Evolutionary conservation across 2,797 vertebrate species (phyloP).

Genomic region (Hapalemur alaotrensis): DNA sequence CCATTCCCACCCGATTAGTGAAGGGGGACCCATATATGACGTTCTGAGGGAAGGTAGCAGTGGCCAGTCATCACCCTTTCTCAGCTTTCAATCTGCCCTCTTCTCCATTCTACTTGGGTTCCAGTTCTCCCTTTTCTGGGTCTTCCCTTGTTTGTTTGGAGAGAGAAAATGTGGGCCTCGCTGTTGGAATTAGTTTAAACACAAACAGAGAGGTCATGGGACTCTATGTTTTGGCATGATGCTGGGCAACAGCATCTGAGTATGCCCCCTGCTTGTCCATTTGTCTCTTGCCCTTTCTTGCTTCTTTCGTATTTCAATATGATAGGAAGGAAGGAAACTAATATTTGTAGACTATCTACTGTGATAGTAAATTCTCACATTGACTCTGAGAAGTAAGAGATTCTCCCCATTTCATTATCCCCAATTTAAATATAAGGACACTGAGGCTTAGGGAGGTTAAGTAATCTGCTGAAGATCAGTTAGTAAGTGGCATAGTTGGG

Average conservation of each 20-base stretch:
- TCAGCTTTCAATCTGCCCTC: neutral
- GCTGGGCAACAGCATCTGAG: neutral
- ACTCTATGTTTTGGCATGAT: neutral
- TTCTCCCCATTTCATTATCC: neutral
- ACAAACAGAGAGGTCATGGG: neutral
- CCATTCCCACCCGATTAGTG: neutral
- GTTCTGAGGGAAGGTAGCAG: neutral
- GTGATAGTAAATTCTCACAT: neutral
- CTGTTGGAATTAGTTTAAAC: neutral
- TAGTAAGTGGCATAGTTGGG: neutral
- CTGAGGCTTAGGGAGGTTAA: neutral
- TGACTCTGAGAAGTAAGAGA: neutral
- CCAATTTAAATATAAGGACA: constrained; percentile 14
- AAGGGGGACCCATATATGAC: neutral
- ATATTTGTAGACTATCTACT: neutral
- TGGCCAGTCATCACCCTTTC: neutral
- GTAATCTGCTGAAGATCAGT: neutral
- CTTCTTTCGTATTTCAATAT: neutral
- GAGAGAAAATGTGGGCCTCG: neutral
- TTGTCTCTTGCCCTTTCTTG: neutral
- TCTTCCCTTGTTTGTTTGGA: neutral
- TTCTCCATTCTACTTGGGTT: neutral
- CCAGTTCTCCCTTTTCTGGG: neutral
- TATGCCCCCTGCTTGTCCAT: neutral
- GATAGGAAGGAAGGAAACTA: neutral